Evolutionary conservation across 2,888 invertebrate genomes (phyloP).

Genomic region (Itoplectis maculator): DNA sequence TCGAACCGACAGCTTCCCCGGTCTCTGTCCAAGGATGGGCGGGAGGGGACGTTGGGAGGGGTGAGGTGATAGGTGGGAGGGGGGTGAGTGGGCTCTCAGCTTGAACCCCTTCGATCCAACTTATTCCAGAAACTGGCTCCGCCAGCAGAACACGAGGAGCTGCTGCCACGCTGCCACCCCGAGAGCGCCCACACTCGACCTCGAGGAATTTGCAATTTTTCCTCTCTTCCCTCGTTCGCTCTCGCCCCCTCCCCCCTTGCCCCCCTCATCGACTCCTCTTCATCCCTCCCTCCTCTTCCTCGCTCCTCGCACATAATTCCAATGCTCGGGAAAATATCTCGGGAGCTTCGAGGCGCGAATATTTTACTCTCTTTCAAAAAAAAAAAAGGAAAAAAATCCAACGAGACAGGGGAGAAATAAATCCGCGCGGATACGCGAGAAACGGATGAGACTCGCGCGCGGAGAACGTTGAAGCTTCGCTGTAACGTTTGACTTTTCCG

Average conservation of each 20-base stretch:
- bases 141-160: slow-evolving; percentile 35
- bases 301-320: slow-evolving; percentile 43
- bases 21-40: slow-evolving; percentile 19
- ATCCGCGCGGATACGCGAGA: not conserved
- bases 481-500: not conserved
- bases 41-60: slow-evolving; percentile 17
- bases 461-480: not conserved
- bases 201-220: slow-evolving; percentile 54
- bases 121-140: slow-evolving; percentile 52
- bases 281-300: not conserved
- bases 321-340: slow-evolving; percentile 36
- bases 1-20: slow-evolving; percentile 35
- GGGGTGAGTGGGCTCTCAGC: slow-evolving; percentile 45
- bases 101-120: slow-evolving; percentile 66
- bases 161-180: too few relatives aligned
- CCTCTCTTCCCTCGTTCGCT: slow-evolving; percentile 26
- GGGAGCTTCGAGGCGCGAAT: slow-evolving; percentile 6
- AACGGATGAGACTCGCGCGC: not conserved
- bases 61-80: too few relatives aligned
- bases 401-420: slow-evolving; percentile 16
- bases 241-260: not conserved
- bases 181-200: slow-evolving; percentile 36
- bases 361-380: slow-evolving; percentile 20
- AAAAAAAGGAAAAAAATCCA: slow-evolving; percentile 21
- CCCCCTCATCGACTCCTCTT: slow-evolving; percentile 27